phyloP scores from a whole-genome alignment of 1,140 invertebrate species.

The Lucilia sericata region DNA sequence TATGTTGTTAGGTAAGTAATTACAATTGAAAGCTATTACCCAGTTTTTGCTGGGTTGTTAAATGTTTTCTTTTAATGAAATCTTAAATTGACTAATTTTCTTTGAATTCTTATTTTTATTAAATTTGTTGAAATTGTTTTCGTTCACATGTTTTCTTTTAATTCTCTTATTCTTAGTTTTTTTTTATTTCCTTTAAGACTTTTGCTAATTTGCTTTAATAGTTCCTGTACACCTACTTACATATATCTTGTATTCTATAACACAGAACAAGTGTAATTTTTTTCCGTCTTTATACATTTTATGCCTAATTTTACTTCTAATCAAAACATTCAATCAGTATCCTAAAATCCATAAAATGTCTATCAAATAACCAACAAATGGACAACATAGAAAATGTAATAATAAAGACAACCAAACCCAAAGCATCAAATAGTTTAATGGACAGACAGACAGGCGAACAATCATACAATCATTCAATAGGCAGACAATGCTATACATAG shows the following conservation, averaged over 20 bases:
- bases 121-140: too few relatives aligned
- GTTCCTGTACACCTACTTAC: not conserved
- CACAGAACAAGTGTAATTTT: conserved; percentile 3
- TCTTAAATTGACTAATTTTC: too few relatives aligned
- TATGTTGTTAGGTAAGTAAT: too few relatives aligned
- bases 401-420: conserved; percentile 14
- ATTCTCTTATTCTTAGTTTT: not conserved
- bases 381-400: conserved; percentile 31
- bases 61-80: too few relatives aligned
- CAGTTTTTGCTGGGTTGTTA: too few relatives aligned
- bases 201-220: conserved; percentile 12
- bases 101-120: too few relatives aligned
- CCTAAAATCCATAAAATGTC: conserved; percentile 42
- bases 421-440: conserved; percentile 5
- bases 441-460: not conserved
- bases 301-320: not conserved
- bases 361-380: conserved; percentile 41
- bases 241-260: not conserved
- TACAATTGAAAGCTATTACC: too few relatives aligned
- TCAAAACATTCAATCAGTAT: conserved; percentile 25
- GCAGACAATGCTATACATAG: too few relatives aligned
- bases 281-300: conserved; percentile 1
- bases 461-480: not conserved
- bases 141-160: not conserved
- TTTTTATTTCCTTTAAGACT: not conserved